These are phyloP conservation scores for Chlorodrepanis virens DNA, from an alignment of 2,113 vertebrate species.

Conservation along the genomic window DNA sequence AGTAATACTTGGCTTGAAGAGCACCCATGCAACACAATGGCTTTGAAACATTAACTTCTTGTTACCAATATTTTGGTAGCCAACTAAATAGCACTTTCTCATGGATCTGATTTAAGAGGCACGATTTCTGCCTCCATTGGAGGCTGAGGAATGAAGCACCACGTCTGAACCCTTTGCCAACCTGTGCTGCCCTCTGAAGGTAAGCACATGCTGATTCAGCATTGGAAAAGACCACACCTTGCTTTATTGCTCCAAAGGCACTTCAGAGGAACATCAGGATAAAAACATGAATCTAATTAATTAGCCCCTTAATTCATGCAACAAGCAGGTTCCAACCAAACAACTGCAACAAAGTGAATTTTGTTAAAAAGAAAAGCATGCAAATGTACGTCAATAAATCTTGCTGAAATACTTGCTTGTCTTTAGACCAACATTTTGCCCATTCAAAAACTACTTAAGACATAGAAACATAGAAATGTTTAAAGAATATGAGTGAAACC, in stretches of 20 bases:
- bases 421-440: neutral
- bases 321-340: neutral
- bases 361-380: neutral
- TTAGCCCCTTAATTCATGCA: neutral
- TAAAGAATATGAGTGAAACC: neutral
- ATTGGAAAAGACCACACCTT: neutral
- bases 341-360: neutral
- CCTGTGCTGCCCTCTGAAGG: neutral
- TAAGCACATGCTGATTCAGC: neutral
- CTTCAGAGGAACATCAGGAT: neutral
- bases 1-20: neutral
- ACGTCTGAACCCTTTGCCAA: neutral
- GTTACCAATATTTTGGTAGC: neutral
- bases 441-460: neutral
- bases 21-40: neutral
- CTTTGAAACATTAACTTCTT: neutral
- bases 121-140: rapidly evolving
- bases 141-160: neutral
- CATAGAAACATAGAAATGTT: neutral
- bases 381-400: neutral
- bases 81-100: neutral
- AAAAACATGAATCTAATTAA: neutral
- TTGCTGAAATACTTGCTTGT: rapidly evolving
- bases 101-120: neutral
- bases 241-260: neutral